Evolutionary conservation across 2,113 vertebrate genomes (phyloP).

Genomic region (Sterrhoptilus dennistouni): DNA sequence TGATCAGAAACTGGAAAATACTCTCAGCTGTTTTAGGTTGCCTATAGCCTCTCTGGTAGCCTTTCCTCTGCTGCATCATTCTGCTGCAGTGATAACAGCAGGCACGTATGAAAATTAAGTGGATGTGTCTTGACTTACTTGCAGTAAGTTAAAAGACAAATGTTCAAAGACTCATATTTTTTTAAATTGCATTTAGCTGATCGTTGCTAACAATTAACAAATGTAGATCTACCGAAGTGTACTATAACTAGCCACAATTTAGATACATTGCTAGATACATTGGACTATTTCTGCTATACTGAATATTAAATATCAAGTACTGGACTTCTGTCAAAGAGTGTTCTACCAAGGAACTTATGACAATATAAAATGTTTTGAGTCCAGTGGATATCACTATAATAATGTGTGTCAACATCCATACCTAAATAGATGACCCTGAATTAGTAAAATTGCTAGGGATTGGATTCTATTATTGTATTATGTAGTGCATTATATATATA

Average conservation of each 20-base stretch:
- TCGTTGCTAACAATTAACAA: neutral
- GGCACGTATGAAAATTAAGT: neutral
- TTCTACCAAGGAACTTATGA: neutral
- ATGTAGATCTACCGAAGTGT: neutral
- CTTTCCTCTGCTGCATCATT: neutral
- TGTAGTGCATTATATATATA: neutral
- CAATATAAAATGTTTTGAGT: neutral
- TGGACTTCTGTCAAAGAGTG: neutral
- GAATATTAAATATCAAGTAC: neutral
- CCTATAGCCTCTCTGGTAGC: neutral
- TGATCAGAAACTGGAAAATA: neutral
- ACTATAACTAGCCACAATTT: neutral
- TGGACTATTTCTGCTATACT: neutral
- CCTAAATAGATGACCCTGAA: neutral
- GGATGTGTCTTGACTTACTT: neutral
- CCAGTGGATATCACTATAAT: neutral
- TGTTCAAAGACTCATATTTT: neutral
- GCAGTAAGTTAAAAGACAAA: neutral
- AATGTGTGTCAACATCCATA: neutral
- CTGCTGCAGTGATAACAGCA: neutral
- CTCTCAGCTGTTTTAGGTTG: neutral
- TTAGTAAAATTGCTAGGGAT: neutral
- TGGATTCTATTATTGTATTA: neutral
- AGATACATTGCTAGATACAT: neutral
- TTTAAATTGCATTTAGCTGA: neutral